Conservation (phyloP, 2,888 invertebrate species). For the Nipponacmea schrenckii region DNA sequence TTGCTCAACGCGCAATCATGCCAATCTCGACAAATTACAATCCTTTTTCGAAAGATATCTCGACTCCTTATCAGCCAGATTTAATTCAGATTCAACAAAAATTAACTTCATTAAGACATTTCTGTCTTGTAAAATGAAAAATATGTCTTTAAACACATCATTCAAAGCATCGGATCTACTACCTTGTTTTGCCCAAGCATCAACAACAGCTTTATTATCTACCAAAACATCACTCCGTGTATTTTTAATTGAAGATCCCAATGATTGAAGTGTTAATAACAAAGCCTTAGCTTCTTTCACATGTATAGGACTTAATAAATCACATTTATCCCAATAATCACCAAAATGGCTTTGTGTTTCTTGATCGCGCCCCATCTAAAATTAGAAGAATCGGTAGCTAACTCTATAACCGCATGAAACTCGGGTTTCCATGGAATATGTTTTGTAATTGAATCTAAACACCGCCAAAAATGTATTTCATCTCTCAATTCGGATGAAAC, state of each 20-base stretch:
- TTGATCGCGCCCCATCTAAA: neutral
- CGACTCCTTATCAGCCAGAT: neutral
- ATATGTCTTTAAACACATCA: neutral
- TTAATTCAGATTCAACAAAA: neutral
- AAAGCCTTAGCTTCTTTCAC: neutral
- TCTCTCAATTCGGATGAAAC: neutral
- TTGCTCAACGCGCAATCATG: neutral
- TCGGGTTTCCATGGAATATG: neutral
- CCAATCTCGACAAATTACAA: neutral
- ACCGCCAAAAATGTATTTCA: neutral
- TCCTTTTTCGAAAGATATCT: neutral
- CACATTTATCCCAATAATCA: neutral
- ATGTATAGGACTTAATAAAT: neutral
- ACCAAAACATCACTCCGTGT: neutral
- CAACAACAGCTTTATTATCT: neutral
- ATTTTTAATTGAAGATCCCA: neutral
- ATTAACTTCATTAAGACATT: neutral
- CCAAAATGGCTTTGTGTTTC: neutral
- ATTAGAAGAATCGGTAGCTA: neutral
- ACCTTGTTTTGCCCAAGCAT: neutral
- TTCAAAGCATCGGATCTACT: neutral
- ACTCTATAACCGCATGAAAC: neutral
- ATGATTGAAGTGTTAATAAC: neutral
- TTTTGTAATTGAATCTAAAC: neutral
- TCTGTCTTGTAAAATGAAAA: neutral